A percentile compares a stretch with the other conserved stretches of the same genome.
Evolutionary conservation across 2,888 invertebrate genomes (phyloP).

Genomic region (Acronicta alni): DNA sequence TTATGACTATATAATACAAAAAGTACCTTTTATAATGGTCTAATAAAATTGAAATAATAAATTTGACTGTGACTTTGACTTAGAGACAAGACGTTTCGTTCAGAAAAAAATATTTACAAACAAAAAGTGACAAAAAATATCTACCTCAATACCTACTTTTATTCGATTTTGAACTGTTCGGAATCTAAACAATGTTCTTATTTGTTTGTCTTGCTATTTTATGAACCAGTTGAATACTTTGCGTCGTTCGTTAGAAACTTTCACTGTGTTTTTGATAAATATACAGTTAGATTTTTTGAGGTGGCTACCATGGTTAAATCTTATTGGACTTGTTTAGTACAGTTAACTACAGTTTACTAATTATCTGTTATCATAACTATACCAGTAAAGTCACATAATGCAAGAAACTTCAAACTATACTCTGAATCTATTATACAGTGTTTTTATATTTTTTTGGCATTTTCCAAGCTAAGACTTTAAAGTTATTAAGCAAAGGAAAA

Average conservation of each 20-base stretch:
- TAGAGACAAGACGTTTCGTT: neutral
- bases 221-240: conserved; percentile 43
- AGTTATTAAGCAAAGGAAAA: too few relatives aligned
- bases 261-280: conserved; percentile 34
- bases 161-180: conserved; percentile 15
- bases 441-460: too few relatives aligned
- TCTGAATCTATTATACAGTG: too few relatives aligned
- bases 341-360: neutral
- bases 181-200: neutral
- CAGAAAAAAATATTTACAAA: neutral
- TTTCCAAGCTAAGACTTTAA: too few relatives aligned
- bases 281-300: conserved; percentile 34
- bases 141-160: neutral
- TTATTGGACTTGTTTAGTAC: neutral
- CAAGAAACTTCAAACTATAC: too few relatives aligned
- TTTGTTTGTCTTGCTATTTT: conserved; percentile 13
- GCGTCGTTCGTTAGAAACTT: conserved; percentile 28
- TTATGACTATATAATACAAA: too few relatives aligned
- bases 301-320: neutral
- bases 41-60: too few relatives aligned
- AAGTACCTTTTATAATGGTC: too few relatives aligned
- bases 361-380: neutral
- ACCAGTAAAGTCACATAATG: too few relatives aligned
- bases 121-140: neutral
- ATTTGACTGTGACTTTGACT: too few relatives aligned